A percentile compares a stretch with the other conserved stretches of the same genome.
Evolutionary conservation across 2,888 invertebrate genomes (phyloP).

Genomic region (Drosophila koepferae): DNA sequence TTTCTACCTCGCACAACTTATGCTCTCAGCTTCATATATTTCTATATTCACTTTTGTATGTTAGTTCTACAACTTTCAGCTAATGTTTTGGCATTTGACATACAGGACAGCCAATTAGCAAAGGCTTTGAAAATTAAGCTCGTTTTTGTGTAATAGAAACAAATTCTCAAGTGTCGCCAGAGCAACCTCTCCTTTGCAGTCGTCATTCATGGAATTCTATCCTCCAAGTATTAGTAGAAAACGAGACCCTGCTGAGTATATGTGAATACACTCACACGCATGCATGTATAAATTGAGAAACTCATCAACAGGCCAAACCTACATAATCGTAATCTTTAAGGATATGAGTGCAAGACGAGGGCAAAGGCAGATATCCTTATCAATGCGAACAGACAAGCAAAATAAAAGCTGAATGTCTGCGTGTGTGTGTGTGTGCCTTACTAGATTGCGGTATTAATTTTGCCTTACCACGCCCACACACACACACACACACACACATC

Average conservation of each 20-base stretch:
- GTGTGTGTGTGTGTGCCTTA: conserved; percentile 2
- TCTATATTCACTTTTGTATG: background rate
- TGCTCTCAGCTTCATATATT: background rate
- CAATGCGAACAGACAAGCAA: conserved; percentile 50
- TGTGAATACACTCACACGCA: conserved; percentile 26
- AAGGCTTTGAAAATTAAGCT: conserved; percentile 1
- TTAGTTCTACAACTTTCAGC: background rate
- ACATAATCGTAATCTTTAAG: conserved; percentile 40
- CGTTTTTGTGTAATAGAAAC: background rate
- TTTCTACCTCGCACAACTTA: background rate
- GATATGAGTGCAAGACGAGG: background rate
- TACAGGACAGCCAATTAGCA: conserved; percentile 5
- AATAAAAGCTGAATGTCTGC: conserved; percentile 7
- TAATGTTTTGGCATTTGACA: background rate
- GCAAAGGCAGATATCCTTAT: conserved; percentile 52
- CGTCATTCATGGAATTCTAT: background rate
- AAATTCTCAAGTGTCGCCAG: background rate
- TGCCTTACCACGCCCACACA: conserved; percentile 13
- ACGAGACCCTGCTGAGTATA: background rate
- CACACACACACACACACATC: background rate
- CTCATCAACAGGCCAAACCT: conserved; percentile 31
- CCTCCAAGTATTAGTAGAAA: conserved; percentile 5
- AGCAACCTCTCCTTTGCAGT: background rate
- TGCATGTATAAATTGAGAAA: conserved; percentile 19
- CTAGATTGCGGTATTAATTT: conserved; percentile 66